Evolutionary conservation across 2,888 invertebrate species (phyloP).

Genomic region (Caenorhabditis imperialis): DNA sequence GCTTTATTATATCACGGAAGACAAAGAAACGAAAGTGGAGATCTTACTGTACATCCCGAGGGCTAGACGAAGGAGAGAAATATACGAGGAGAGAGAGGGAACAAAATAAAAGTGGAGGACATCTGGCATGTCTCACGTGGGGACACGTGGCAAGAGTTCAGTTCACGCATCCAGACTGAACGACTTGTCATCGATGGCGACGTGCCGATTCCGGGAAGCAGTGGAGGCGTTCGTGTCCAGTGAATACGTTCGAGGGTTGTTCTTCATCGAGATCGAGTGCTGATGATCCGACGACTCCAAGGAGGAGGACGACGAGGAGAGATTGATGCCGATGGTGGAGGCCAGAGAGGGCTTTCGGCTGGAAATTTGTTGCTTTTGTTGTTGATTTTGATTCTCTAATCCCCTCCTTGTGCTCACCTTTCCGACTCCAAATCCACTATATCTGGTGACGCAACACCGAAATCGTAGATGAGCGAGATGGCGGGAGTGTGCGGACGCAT

Average conservation of each 20-base stretch:
- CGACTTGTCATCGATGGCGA: slow-evolving; percentile 49
- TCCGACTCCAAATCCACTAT: slow-evolving; percentile 23
- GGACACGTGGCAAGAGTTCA: slow-evolving; percentile 9
- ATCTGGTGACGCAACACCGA: slow-evolving; percentile 58
- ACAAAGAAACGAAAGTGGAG: slow-evolving; percentile 7
- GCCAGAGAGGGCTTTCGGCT: slow-evolving; percentile 11
- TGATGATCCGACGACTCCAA: slow-evolving; percentile 42
- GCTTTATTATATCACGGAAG: not conserved
- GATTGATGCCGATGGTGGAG: slow-evolving; percentile 3
- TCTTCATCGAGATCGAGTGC: slow-evolving; percentile 16
- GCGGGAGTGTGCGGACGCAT: slow-evolving; percentile 70
- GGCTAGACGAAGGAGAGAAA: slow-evolving; percentile 5
- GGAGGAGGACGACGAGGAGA: slow-evolving; percentile 47
- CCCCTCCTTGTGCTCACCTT: slow-evolving; percentile 20
- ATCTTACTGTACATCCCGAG: slow-evolving; percentile 1
- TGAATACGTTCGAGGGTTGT: slow-evolving; percentile 36
- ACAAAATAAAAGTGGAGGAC: not conserved
- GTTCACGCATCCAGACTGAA: slow-evolving; percentile 46
- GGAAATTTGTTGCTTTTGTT: no score
- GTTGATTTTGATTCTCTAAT: not conserved
- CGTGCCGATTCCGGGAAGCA: slow-evolving; percentile 25
- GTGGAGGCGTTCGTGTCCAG: slow-evolving; percentile 45
- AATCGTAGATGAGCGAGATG: slow-evolving; percentile 73
- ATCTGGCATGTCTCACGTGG: not conserved
- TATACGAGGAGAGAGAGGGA: not conserved